Percentiles rank a stretch among this genome's conserved stretches.
Conservation (phyloP, 2,113 vertebrate species). For the Helogale parvula region DNA sequence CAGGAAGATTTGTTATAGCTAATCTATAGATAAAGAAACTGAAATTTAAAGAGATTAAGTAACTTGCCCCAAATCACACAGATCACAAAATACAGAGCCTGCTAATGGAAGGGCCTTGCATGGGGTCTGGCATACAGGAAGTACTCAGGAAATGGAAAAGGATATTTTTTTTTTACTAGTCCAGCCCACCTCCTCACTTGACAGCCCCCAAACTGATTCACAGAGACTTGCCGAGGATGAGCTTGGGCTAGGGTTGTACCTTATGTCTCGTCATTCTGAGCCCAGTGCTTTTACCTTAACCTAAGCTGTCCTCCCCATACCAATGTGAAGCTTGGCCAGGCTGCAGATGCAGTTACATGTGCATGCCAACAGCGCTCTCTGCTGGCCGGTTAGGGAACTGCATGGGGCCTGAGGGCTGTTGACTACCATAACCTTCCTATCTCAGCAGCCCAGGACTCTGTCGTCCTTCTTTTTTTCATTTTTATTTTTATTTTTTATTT, state of each 20-base stretch:
- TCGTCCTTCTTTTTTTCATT: not conserved
- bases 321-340: not conserved
- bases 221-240: not conserved
- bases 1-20: not conserved
- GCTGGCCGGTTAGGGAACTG: not conserved
- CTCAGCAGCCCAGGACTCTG: not conserved
- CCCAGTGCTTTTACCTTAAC: not conserved
- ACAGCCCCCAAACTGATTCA: not conserved
- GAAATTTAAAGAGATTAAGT: not conserved
- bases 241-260: not conserved
- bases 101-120: not conserved
- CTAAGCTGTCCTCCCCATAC: not conserved
- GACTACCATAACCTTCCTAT: not conserved
- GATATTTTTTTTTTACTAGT: not conserved
- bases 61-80: not conserved
- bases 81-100: not conserved
- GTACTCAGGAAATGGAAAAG: not conserved
- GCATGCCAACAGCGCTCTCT: constrained; percentile 46
- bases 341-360: accelerated
- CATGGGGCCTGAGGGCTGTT: not conserved
- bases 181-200: not conserved
- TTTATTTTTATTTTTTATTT: not conserved
- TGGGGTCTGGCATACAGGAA: not conserved
- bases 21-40: not conserved
- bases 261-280: not conserved